Evolutionary conservation across 2,888 invertebrate species (phyloP).

Genomic region (Orchesellides sinensis): DNA sequence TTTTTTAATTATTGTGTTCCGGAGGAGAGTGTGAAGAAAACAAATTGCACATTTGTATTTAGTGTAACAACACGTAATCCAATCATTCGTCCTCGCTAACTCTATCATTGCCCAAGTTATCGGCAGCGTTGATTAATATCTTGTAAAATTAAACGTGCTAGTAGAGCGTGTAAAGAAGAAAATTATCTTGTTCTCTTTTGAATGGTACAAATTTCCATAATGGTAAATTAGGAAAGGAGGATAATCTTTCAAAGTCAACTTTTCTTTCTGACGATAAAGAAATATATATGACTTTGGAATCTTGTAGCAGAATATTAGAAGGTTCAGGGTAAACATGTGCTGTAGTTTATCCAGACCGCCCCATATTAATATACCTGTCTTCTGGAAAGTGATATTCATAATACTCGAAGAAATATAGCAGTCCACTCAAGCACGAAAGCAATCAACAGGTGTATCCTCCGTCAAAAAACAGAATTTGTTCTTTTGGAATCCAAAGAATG

Average conservation of each 20-base stretch:
- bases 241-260: slow-evolving; percentile 62
- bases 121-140: slow-evolving; percentile 52
- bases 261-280: slow-evolving; percentile 18
- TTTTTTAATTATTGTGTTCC: no score
- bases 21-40: slow-evolving; percentile 38
- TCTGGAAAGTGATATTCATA: slow-evolving; percentile 54
- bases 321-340: slow-evolving; percentile 6
- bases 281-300: slow-evolving; percentile 36
- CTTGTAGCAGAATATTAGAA: background rate
- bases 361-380: slow-evolving; percentile 59
- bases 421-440: slow-evolving; percentile 19
- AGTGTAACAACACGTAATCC: background rate
- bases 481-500: slow-evolving; percentile 53
- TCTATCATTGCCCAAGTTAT: slow-evolving; percentile 45
- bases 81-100: slow-evolving; percentile 47
- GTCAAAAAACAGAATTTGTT: slow-evolving; percentile 10
- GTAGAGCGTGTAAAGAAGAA: slow-evolving; percentile 17
- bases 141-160: slow-evolving; percentile 42
- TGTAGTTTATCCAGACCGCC: slow-evolving; percentile 45
- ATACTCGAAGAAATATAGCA: slow-evolving; percentile 22
- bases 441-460: slow-evolving; percentile 8
- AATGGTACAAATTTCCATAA: slow-evolving; percentile 43
- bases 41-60: slow-evolving; percentile 23
- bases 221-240: slow-evolving; percentile 51
- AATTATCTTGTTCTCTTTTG: slow-evolving; percentile 48